phyloP scores from a whole-genome alignment of 1,140 invertebrate species.

The Rhizoglyphus robini region DNA sequence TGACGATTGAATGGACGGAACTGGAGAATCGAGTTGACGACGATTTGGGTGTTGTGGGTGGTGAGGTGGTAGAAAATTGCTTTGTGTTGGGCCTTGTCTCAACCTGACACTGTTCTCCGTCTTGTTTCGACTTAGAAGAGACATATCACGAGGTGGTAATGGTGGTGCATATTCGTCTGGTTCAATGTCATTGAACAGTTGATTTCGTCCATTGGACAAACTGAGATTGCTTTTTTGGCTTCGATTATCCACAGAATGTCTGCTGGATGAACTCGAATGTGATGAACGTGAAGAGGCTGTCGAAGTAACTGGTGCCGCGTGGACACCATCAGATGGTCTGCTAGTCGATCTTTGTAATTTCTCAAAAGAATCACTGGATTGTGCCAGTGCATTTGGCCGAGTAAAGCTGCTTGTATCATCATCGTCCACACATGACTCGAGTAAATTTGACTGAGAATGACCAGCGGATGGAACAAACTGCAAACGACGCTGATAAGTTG shows the following conservation, averaged over 20 bases:
- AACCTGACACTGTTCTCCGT: background rate
- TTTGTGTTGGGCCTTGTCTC: background rate
- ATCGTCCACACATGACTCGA: conserved; percentile 10
- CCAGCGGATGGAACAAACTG: background rate
- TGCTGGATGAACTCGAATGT: background rate
- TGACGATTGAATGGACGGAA: background rate
- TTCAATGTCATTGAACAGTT: too few species aligned
- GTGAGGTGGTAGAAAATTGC: background rate
- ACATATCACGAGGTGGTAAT: conserved; percentile 15
- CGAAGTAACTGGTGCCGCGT: background rate
- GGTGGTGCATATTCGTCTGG: background rate
- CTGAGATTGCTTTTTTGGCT: too few species aligned
- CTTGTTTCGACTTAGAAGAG: background rate
- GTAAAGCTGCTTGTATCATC: background rate
- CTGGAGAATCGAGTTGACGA: background rate
- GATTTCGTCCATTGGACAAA: background rate
- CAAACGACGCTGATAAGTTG: conserved; percentile 36
- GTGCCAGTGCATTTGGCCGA: background rate
- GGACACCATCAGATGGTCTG: background rate
- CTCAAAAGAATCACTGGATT: background rate
- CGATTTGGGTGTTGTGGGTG: conserved; percentile 19
- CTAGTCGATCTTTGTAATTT: background rate
- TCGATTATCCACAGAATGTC: background rate
- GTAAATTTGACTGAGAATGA: background rate
- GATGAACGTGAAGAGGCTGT: background rate